phyloP scores from a whole-genome alignment of 2,113 vertebrate species.

The Hirundichthys speculiger region DNA sequence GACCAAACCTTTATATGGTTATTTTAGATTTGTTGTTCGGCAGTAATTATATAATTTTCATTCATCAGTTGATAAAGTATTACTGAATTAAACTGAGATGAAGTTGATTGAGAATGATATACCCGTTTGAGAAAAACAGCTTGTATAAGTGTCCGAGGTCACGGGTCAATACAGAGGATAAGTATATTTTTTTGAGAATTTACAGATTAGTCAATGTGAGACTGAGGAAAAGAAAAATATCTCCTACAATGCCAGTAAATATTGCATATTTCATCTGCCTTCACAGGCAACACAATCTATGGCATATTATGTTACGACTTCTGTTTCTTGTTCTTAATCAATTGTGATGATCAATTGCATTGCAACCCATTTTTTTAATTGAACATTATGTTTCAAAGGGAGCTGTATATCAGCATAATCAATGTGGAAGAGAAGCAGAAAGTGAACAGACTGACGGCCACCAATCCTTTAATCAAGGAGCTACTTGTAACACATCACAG shows the following conservation, averaged over 20 bases:
- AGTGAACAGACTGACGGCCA: constrained; percentile 3
- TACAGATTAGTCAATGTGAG: too few species aligned
- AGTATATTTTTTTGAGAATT: too few species aligned
- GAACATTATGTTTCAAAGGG: constrained; percentile 47
- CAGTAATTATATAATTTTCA: too few species aligned
- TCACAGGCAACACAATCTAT: constrained; percentile 13
- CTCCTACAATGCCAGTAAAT: constrained; percentile 2
- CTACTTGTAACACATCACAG: constrained; percentile 54
- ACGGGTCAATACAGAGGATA: too few species aligned
- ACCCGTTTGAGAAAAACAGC: too few species aligned
- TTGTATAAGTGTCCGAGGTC: too few species aligned
- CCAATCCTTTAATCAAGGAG: constrained; percentile 64
- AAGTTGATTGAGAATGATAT: too few species aligned
- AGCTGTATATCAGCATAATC: constrained; percentile 42
- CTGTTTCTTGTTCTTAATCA: constrained; percentile 42
- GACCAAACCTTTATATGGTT: too few species aligned
- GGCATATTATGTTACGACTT: constrained; percentile 18
- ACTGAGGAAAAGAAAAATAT: too few species aligned
- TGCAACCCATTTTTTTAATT: constrained; percentile 37
- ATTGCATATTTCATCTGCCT: background rate
- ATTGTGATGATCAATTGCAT: constrained; percentile 42
- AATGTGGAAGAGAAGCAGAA: constrained; percentile 25
- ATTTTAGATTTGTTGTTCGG: too few species aligned
- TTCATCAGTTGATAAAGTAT: too few species aligned
- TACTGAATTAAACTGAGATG: too few species aligned